phyloP scores from a whole-genome alignment of 2,113 vertebrate species.

The Oryzias javanicus region DNA sequence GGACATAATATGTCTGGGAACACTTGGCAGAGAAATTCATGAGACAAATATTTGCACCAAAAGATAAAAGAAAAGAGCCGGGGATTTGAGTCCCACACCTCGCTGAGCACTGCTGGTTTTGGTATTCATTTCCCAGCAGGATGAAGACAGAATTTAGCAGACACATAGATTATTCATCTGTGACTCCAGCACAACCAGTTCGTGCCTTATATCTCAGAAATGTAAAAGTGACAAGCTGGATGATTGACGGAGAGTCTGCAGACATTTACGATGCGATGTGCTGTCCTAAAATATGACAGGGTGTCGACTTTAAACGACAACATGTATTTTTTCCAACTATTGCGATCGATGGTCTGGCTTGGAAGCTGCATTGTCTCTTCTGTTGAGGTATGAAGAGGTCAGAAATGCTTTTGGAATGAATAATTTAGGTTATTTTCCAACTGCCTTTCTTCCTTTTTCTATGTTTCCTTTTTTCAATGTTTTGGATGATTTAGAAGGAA shows the following conservation, averaged over 20 bases:
- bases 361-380: conserved; percentile 11
- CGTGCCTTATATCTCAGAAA: conserved; percentile 47
- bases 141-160: conserved; percentile 64
- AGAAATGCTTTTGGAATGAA: conserved; percentile 26
- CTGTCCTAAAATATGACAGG: conserved; percentile 36
- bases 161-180: conserved; percentile 68
- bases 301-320: conserved; percentile 24
- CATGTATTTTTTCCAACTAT: conserved; percentile 12
- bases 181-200: conserved; percentile 51
- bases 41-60: conserved; percentile 70
- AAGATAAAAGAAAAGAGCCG: conserved; percentile 64
- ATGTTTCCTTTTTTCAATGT: neutral
- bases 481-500: conserved; percentile 34
- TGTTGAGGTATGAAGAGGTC: conserved; percentile 33
- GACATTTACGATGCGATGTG: conserved; percentile 50
- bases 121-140: conserved; percentile 65
- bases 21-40: conserved; percentile 60
- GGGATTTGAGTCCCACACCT: conserved; percentile 66
- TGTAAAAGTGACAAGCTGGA: conserved; percentile 37
- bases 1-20: conserved; percentile 57
- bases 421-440: conserved; percentile 26
- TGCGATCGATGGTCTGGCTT: conserved; percentile 26
- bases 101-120: conserved; percentile 63
- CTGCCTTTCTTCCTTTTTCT: conserved; percentile 1
- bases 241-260: conserved; percentile 37